A percentile compares a stretch with the other conserved stretches of the same genome.
Evolutionary conservation across 2,113 vertebrate genomes (phyloP).

Genomic region (Rhea americana): DNA sequence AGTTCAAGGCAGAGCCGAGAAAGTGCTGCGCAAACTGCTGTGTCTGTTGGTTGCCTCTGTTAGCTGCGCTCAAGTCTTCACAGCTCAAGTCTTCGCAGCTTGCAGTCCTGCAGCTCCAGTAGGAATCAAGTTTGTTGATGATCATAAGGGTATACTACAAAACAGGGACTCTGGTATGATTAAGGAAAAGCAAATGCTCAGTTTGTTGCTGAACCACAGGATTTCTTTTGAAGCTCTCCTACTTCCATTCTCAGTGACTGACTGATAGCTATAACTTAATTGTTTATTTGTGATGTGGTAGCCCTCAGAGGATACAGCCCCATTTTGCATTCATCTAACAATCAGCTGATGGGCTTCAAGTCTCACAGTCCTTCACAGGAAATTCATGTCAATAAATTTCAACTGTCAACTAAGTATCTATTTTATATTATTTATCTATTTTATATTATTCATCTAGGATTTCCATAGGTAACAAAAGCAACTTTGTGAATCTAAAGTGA

Average conservation of each 20-base stretch:
- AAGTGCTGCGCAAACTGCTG: too few relatives aligned
- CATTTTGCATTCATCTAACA: neutral
- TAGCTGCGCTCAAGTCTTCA: too few relatives aligned
- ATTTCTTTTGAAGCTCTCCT: neutral
- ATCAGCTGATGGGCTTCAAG: neutral
- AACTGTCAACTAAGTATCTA: neutral
- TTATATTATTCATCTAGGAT: neutral
- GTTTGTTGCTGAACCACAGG: neutral
- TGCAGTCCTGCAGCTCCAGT: neutral
- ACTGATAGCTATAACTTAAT: neutral
- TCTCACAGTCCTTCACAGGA: neutral
- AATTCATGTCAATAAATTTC: fast-evolving
- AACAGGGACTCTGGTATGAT: neutral
- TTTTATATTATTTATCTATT: neutral
- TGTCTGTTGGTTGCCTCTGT: too few relatives aligned
- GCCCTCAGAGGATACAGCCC: neutral
- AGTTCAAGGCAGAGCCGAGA: too few relatives aligned
- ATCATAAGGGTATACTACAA: neutral
- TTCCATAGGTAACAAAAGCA: neutral
- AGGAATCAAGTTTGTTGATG: neutral
- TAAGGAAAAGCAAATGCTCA: neutral
- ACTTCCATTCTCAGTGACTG: neutral
- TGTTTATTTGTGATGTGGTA: neutral
- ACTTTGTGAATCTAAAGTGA: too few relatives aligned
- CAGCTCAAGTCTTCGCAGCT: neutral